A percentile compares a stretch with the other conserved stretches of the same genome.
phyloP scores from a whole-genome alignment of 2,113 vertebrate genomes.

The Otis tarda region DNA sequence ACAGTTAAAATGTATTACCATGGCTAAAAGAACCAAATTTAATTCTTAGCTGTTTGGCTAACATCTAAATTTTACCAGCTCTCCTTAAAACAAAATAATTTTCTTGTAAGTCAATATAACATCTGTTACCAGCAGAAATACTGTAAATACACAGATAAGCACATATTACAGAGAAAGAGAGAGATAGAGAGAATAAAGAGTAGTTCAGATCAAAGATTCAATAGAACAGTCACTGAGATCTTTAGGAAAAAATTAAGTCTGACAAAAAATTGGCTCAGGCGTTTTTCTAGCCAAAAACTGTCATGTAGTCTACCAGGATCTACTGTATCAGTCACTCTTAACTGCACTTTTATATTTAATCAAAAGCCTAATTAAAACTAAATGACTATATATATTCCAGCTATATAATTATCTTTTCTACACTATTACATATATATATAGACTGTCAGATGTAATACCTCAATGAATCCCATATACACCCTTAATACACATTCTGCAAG shows the following conservation, averaged over 20 bases:
- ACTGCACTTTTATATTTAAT: conserved; percentile 5
- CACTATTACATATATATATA: neutral
- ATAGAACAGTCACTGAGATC: neutral
- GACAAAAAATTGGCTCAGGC: neutral
- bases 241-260: neutral
- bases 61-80: neutral
- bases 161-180: neutral
- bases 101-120: neutral
- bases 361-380: conserved; percentile 21
- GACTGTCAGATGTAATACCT: neutral
- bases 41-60: neutral
- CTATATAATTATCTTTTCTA: neutral
- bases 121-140: neutral
- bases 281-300: neutral
- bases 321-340: neutral
- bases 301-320: neutral
- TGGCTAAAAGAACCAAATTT: neutral
- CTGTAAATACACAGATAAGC: neutral
- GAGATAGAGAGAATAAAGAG: neutral
- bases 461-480: neutral
- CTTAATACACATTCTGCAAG: neutral
- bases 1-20: neutral
- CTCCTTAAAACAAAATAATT: neutral
- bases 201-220: neutral
- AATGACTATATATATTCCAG: neutral